A percentile compares a stretch with the other conserved stretches of the same genome.
Evolutionary conservation across 1,140 invertebrate genomes (phyloP).

Genomic region (Hyles vespertilio): DNA sequence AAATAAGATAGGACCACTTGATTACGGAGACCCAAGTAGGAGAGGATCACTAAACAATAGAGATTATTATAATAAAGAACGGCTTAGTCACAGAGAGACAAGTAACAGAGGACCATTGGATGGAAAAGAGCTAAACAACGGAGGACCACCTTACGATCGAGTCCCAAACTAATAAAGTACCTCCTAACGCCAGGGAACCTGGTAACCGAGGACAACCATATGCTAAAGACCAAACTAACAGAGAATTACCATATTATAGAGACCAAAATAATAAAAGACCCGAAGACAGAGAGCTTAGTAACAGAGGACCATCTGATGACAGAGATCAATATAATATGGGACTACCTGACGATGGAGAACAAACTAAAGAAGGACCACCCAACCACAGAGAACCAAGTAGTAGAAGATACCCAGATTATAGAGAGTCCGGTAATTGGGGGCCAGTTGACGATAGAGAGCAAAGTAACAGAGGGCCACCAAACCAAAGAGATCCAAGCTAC

Average conservation of each 20-base stretch:
- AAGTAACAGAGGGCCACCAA: background rate
- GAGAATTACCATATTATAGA: background rate
- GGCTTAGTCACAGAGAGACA: too few species aligned
- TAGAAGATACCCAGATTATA: background rate
- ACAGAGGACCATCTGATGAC: constrained; percentile 4
- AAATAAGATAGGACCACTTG: too few species aligned
- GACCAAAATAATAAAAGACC: background rate
- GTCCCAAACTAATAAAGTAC: background rate
- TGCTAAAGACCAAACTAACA: background rate
- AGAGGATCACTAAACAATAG: too few species aligned
- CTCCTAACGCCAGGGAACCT: background rate
- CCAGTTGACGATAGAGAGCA: background rate
- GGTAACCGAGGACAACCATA: background rate
- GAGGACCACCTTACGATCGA: too few species aligned
- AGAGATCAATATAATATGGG: background rate
- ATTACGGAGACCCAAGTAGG: too few species aligned
- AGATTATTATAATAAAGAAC: too few species aligned
- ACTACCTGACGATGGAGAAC: background rate
- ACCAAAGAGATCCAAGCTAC: background rate
- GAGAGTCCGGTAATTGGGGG: background rate
- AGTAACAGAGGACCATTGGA: too few species aligned
- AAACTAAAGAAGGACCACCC: background rate
- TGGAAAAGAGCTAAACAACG: too few species aligned
- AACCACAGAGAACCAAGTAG: background rate
- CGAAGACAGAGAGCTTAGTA: background rate